phyloP scores from a whole-genome alignment of 1,140 invertebrate species.

The Drosophila guanche region DNA sequence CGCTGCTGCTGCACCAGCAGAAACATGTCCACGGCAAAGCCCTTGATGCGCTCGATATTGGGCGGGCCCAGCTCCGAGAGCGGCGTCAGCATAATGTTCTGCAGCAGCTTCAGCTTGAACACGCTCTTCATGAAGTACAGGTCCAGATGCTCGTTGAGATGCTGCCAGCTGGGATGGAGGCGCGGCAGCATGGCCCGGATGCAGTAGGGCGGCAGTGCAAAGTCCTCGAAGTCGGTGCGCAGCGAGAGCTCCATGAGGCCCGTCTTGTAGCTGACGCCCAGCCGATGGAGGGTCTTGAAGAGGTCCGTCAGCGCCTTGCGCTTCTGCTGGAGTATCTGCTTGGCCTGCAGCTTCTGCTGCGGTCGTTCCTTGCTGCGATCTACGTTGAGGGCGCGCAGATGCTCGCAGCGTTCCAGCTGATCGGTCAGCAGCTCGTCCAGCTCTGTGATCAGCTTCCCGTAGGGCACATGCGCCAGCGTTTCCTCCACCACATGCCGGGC shows the following conservation, averaged over 20 bases:
- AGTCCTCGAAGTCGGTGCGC: constrained; percentile 79
- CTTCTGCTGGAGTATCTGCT: constrained; percentile 92
- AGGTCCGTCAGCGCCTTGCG: constrained; percentile 92
- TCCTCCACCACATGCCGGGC: constrained; percentile 87
- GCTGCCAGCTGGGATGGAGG: constrained; percentile 55
- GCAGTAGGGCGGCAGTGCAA: constrained; percentile 66
- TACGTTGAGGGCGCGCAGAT: constrained; percentile 88
- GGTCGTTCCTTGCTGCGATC: constrained; percentile 86
- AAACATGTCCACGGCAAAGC: constrained; percentile 89
- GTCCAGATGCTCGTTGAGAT: constrained; percentile 75
- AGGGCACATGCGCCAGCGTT: constrained; percentile 85
- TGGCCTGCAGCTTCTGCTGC: constrained; percentile 92
- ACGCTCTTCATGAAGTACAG: constrained; percentile 79
- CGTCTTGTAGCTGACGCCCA: constrained; percentile 92
- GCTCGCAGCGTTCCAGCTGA: constrained; percentile 87
- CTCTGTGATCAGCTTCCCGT: constrained; percentile 85
- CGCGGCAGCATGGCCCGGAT: constrained; percentile 67
- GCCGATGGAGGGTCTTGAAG: constrained; percentile 89
- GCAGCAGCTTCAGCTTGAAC: constrained; percentile 85
- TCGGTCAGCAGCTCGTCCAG: constrained; percentile 88
- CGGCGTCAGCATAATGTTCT: constrained; percentile 86
- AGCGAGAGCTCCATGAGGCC: constrained; percentile 86
- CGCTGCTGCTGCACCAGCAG: constrained; percentile 86
- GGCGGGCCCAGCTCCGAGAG: constrained; percentile 91
- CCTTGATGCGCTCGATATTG: constrained; percentile 93